phyloP scores from a whole-genome alignment of 2,113 vertebrate species.

The Xiphias gladius region DNA sequence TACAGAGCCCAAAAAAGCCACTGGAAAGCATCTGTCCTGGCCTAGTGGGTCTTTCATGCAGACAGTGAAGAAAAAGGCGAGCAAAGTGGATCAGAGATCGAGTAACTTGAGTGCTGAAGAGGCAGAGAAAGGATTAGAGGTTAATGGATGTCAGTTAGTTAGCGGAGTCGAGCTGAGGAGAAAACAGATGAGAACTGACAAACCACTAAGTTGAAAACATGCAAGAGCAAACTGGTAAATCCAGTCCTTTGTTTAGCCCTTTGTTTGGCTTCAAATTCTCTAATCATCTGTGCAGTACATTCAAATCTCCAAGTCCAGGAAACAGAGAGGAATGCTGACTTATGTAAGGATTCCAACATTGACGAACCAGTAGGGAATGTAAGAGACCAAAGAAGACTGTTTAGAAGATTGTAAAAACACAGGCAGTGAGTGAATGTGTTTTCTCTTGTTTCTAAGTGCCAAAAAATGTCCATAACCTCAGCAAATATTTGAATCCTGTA shows the following conservation, averaged over 20 bases:
- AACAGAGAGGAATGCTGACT: constrained; percentile 10
- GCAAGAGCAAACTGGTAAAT: constrained; percentile 32
- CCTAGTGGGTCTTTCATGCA: constrained; percentile 31
- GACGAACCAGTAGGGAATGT: constrained; percentile 25
- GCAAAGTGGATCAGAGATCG: neutral
- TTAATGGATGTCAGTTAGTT: constrained; percentile 56
- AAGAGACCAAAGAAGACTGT: constrained; percentile 29
- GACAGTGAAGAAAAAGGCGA: constrained; percentile 9
- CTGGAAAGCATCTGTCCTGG: neutral
- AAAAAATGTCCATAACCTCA: neutral
- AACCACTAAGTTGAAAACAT: constrained; percentile 16
- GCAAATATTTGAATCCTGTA: neutral
- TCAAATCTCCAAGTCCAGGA: neutral
- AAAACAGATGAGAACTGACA: neutral
- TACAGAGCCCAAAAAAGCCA: constrained; percentile 6
- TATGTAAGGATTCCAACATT: constrained; percentile 2
- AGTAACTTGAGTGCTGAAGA: constrained; percentile 34
- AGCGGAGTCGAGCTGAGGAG: constrained; percentile 22
- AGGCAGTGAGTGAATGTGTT: constrained; percentile 47
- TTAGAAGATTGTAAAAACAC: constrained; percentile 18
- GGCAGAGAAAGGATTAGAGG: constrained; percentile 43
- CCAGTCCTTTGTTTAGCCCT: neutral
- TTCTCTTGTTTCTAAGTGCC: neutral
- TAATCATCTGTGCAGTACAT: neutral
- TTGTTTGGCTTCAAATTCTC: neutral